phyloP scores from a whole-genome alignment of 2,888 invertebrate species.

The Rotaria magnacalcarata region DNA sequence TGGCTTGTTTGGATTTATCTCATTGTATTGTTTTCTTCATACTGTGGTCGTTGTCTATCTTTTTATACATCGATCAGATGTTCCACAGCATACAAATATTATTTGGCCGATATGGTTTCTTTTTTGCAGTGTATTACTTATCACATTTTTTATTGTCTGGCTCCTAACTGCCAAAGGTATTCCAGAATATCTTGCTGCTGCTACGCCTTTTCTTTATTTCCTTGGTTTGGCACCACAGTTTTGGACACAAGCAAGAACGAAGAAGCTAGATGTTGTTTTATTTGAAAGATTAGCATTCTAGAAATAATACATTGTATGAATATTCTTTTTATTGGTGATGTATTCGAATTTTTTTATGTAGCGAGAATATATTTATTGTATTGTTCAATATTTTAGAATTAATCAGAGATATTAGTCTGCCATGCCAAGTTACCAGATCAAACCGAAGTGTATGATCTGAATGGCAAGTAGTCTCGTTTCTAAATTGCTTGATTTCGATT shows the following conservation, averaged over 20 bases:
- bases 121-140: background rate
- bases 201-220: background rate
- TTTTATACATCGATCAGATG: background rate
- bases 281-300: background rate
- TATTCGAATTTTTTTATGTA: too few species aligned
- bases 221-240: background rate
- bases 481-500: too few species aligned
- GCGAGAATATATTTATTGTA: too few species aligned
- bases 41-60: background rate
- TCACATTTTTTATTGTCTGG: background rate
- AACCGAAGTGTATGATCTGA: too few species aligned
- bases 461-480: too few species aligned
- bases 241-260: background rate
- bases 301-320: background rate
- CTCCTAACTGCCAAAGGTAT: background rate
- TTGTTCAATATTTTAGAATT: too few species aligned
- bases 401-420: too few species aligned
- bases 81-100: background rate
- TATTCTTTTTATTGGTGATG: too few species aligned
- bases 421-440: too few species aligned
- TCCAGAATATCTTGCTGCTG: background rate
- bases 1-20: constrained; percentile 1
- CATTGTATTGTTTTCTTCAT: background rate
- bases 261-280: background rate
- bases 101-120: background rate